A percentile compares a stretch with the other conserved stretches of the same genome.
Conservation (phyloP, 1,140 invertebrate genomes). For the Drosophila pseudoobscura region DNA sequence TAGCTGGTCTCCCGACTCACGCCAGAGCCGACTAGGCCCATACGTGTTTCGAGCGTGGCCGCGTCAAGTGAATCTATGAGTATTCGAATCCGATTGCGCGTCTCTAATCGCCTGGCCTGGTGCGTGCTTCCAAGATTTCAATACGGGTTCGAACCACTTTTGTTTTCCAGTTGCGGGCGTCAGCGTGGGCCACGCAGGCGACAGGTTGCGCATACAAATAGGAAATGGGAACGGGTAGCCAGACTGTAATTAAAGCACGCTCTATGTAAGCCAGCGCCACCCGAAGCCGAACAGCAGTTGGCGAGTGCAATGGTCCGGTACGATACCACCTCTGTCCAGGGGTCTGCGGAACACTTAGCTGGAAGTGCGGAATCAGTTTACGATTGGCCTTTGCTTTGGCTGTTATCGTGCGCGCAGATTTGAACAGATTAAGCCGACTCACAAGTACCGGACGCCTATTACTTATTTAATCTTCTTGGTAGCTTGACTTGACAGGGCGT, state of each 20-base stretch:
- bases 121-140: slow-evolving; percentile 52
- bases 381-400: slow-evolving; percentile 38
- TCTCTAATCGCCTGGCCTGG: not conserved
- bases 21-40: slow-evolving; percentile 17
- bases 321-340: slow-evolving; percentile 21
- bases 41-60: slow-evolving; percentile 62
- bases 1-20: slow-evolving; percentile 8
- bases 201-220: slow-evolving; percentile 65
- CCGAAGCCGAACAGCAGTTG: too few species aligned
- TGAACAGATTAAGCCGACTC: slow-evolving; percentile 18
- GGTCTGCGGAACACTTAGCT: slow-evolving; percentile 6
- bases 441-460: slow-evolving; percentile 15
- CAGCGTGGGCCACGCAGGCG: not conserved
- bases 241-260: slow-evolving; percentile 54
- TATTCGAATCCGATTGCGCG: slow-evolving; percentile 11
- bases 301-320: slow-evolving; percentile 37
- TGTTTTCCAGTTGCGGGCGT: slow-evolving; percentile 40
- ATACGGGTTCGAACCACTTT: slow-evolving; percentile 39
- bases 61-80: slow-evolving; percentile 49
- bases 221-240: slow-evolving; percentile 43
- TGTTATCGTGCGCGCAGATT: slow-evolving; percentile 41
- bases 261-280: slow-evolving; percentile 6
- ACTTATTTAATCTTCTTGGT: slow-evolving; percentile 23
- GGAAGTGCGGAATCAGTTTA: slow-evolving; percentile 33
- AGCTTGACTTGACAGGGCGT: too few species aligned